These are phyloP conservation scores for Euphydryas editha DNA, from an alignment of 2,888 invertebrate genomes.

Conservation along the genomic window DNA sequence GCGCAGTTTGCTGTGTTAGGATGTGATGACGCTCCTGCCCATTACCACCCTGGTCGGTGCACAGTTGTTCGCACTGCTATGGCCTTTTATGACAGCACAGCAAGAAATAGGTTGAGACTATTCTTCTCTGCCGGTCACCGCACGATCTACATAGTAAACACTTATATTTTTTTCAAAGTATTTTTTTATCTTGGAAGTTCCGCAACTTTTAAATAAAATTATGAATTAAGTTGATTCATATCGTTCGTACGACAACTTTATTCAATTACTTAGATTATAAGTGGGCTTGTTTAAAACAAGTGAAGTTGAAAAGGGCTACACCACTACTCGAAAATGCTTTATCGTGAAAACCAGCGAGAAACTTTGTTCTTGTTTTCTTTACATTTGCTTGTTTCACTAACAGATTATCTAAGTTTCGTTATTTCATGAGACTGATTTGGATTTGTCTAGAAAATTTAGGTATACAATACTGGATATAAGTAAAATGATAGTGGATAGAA, in stretches of 20 bases:
- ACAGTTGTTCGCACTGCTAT: no score
- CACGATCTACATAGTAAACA: no score
- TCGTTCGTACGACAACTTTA: background rate
- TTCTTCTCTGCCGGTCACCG: no score
- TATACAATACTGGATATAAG: background rate
- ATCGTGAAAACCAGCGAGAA: slow-evolving; percentile 24
- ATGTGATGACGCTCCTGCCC: no score
- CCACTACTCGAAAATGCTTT: slow-evolving; percentile 30
- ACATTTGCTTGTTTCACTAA: slow-evolving; percentile 17
- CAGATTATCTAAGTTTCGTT: slow-evolving; percentile 7
- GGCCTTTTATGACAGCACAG: no score
- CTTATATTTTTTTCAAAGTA: no score
- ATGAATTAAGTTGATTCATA: background rate
- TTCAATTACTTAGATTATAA: slow-evolving; percentile 7
- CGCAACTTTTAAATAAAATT: background rate
- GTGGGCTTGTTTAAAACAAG: slow-evolving; percentile 18
- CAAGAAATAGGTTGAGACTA: no score
- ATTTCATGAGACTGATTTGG: background rate
- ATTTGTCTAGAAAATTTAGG: background rate
- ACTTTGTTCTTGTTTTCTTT: slow-evolving; percentile 24
- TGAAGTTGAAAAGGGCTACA: slow-evolving; percentile 20
- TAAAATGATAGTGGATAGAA: background rate
- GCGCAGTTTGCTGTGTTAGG: no score
- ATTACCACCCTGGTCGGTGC: no score
- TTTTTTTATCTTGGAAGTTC: background rate